A percentile compares a stretch with the other conserved stretches of the same genome.
Evolutionary conservation across 2,797 vertebrate species (phyloP).

Genomic region (Melanogrammus aeglefinus): DNA sequence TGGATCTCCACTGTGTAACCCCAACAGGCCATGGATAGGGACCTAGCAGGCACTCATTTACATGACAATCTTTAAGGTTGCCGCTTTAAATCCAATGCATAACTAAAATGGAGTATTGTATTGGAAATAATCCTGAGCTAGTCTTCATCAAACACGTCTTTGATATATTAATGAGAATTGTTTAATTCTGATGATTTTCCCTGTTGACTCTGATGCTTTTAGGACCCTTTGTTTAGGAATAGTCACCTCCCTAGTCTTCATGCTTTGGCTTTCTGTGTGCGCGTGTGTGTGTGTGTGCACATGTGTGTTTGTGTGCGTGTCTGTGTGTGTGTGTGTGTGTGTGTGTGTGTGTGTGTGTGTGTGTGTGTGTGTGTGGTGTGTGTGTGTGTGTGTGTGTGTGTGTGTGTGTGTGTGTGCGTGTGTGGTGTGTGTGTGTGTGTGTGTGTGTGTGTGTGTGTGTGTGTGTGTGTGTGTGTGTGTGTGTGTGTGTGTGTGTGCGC

Average conservation of each 20-base stretch:
- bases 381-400: not conserved
- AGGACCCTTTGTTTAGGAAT: not conserved
- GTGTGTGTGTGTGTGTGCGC: constrained; percentile 6
- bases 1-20: too few species aligned
- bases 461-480: constrained; percentile 1
- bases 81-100: not conserved
- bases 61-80: too few species aligned
- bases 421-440: constrained; percentile 5
- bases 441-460: constrained; percentile 7
- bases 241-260: not conserved
- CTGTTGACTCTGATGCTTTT: not conserved
- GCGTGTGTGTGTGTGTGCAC: constrained; percentile 5
- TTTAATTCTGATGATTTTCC: not conserved
- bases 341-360: not conserved
- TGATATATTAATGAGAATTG: not conserved
- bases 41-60: too few species aligned
- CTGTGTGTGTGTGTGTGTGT: constrained; percentile 5
- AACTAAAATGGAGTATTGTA: not conserved
- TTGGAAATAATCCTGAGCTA: not conserved
- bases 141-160: too few species aligned
- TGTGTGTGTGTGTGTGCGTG: not conserved
- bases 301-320: constrained; percentile 2
- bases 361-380: not conserved
- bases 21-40: too few species aligned
- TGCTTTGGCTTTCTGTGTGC: not conserved